Evolutionary conservation across 2,888 invertebrate species (phyloP).

Genomic region (Meta bourneti): DNA sequence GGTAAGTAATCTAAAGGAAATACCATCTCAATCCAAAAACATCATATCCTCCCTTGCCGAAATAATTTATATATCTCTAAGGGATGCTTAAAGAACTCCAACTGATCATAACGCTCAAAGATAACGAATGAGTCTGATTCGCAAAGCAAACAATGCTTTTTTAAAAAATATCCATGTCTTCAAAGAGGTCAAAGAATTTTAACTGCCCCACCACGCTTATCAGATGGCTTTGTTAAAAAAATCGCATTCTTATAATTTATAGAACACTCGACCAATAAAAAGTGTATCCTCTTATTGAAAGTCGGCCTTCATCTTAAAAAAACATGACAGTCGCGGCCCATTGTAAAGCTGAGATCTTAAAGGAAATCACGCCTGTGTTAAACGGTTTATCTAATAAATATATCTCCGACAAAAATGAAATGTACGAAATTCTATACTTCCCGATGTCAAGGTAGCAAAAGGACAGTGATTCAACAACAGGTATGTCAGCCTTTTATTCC

Average conservation of each 20-base stretch:
- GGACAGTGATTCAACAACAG: slow-evolving; percentile 23
- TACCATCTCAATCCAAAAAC: neutral
- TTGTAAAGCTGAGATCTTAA: slow-evolving; percentile 20
- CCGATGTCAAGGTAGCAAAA: slow-evolving; percentile 60
- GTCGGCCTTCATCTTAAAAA: slow-evolving; percentile 22
- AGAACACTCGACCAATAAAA: slow-evolving; percentile 17
- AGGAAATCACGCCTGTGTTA: slow-evolving; percentile 52
- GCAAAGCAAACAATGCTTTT: neutral
- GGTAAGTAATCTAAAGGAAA: no score
- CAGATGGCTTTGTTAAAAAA: slow-evolving; percentile 21
- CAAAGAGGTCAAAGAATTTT: slow-evolving; percentile 4
- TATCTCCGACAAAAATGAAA: slow-evolving; percentile 43
- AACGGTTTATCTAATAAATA: slow-evolving; percentile 61
- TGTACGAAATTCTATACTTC: slow-evolving; percentile 32
- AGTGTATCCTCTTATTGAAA: slow-evolving; percentile 45
- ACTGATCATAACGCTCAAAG: neutral
- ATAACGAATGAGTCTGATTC: neutral
- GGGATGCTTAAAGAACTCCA: neutral
- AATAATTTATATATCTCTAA: neutral
- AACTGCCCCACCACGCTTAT: slow-evolving; percentile 10
- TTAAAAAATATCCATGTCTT: neutral
- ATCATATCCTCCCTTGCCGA: neutral
- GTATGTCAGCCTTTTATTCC: slow-evolving; percentile 42
- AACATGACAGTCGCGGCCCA: slow-evolving; percentile 4
- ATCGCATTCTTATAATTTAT: slow-evolving; percentile 54